Base-by-base conservation (phyloP, 1,140 invertebrate species). In the Harlomillsia oculata region DNA sequence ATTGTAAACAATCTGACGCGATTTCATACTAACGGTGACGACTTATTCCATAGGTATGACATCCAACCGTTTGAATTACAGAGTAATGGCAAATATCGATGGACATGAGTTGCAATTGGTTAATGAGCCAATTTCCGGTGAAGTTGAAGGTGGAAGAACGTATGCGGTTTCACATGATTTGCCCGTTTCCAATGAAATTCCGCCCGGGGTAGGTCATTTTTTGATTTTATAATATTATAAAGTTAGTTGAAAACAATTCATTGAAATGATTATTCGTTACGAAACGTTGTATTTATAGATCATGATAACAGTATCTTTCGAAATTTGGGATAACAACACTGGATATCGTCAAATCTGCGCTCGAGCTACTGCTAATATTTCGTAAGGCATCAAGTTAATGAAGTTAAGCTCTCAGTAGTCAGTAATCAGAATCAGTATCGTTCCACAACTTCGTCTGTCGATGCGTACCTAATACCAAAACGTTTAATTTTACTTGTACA, bases 251-350 rank as follows among this genome's bases (percentile, higher is more conserved):
- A n/a, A n/a, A n/a, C n/a, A n/a, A n/a, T n/a, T n/a, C n/a, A n/a
- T n/a, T n/a, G n/a, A n/a, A n/a, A n/a, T n/a, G n/a, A n/a, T n/a
- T n/a, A n/a, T n/a, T n/a, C n/a, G n/a, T n/a, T n/a, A n/a, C n/a
- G n/a, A n/a, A n/a, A n/a, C n/a, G n/a, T 16, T 40, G 39, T 40
- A 28, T 26, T 32, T 48, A 11, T 5, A 48, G 45, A 48, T 48
- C 28, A 48, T 32, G 13, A 48, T 48, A 28, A 48, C 45, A 5
- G 45, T 48, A 2, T 20, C 28, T 25, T 48, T 48, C n/a, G 45
- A 48, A 48, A 48, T 48, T 13, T 48, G 45, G 45, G 45, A 48
- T 20, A 48, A 48, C 34, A 30, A 28, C 9, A 48, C 45, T 9
- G 45, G 45, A 11, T 32, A 18, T 16, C 14, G 28, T 32, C 45